These are phyloP conservation scores for Trididemnum miniatum DNA, from an alignment of 23 tunicate genomes.

Conservation along the genomic window DNA sequence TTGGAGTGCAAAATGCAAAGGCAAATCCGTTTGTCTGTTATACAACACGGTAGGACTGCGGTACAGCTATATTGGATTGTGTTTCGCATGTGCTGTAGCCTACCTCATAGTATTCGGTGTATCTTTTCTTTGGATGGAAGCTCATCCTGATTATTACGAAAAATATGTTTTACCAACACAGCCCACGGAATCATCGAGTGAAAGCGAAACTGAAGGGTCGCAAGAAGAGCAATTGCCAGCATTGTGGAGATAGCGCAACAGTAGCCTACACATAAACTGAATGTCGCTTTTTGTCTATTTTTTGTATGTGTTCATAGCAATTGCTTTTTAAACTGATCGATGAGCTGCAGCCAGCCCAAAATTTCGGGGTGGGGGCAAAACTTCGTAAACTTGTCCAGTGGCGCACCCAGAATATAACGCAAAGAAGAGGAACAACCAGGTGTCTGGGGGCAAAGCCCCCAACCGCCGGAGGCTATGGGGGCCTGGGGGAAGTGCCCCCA, in stretches of 20 bases:
- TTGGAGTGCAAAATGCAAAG: conserved; percentile 72
- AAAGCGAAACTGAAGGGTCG: neutral
- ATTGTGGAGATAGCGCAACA: conserved; percentile 7
- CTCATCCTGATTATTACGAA: conserved; percentile 49
- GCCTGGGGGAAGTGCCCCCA: too few relatives aligned
- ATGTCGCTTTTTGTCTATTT: too few relatives aligned
- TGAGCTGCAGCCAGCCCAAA: too few relatives aligned
- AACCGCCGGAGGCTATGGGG: too few relatives aligned
- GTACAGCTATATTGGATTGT: conserved; percentile 60
- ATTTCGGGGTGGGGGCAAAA: too few relatives aligned
- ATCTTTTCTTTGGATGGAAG: conserved; percentile 70
- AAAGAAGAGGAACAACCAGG: too few relatives aligned
- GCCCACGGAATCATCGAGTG: neutral
- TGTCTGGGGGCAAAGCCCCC: too few relatives aligned
- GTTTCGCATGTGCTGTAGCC: conserved; percentile 39
- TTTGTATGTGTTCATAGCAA: too few relatives aligned
- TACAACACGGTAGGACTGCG: conserved; percentile 73
- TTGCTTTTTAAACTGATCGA: too few relatives aligned
- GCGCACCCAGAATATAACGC: too few relatives aligned
- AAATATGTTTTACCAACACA: conserved; percentile 23
- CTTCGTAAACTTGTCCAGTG: too few relatives aligned
- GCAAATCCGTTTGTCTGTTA: conserved; percentile 62
- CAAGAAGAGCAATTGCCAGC: neutral
- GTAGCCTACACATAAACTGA: too few relatives aligned
- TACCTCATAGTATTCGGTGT: conserved; percentile 43